A percentile compares a stretch with the other conserved stretches of the same genome.
Conservation (phyloP, 2,113 vertebrate species). For the Pavo muticus region DNA sequence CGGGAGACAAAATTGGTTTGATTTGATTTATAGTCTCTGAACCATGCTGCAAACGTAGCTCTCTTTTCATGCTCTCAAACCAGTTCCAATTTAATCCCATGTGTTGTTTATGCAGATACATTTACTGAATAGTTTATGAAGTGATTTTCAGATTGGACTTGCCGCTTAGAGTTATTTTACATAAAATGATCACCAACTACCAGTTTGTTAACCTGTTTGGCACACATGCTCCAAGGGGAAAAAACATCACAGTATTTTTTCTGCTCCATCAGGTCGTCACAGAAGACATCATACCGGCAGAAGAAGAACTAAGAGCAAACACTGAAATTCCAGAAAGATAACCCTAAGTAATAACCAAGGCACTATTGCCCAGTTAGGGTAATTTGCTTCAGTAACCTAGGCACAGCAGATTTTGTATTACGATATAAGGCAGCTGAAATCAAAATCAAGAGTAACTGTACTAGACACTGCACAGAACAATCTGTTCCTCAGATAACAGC, state of each 20-base stretch:
- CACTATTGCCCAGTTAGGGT: background rate
- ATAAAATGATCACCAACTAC: background rate
- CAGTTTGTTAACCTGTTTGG: background rate
- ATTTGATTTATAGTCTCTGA: constrained; percentile 60
- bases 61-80: background rate
- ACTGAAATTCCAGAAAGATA: background rate
- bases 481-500: background rate
- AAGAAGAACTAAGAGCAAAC: background rate
- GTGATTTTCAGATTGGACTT: constrained; percentile 28
- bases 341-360: background rate
- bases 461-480: background rate
- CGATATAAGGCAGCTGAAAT: background rate
- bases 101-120: constrained; percentile 34
- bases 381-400: background rate
- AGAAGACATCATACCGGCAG: background rate
- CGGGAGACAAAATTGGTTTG: constrained; percentile 48
- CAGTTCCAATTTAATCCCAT: background rate
- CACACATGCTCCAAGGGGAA: background rate
- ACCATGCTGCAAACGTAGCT: background rate
- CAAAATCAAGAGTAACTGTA: background rate
- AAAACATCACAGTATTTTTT: background rate
- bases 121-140: constrained; percentile 55
- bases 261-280: background rate
- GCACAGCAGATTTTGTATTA: background rate
- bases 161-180: constrained; percentile 16